Evolutionary conservation across 2,888 invertebrate species (phyloP), one percentile per base, ranked within the genome.

Genomic region (Chamaedrilus cognettii): DNA sequence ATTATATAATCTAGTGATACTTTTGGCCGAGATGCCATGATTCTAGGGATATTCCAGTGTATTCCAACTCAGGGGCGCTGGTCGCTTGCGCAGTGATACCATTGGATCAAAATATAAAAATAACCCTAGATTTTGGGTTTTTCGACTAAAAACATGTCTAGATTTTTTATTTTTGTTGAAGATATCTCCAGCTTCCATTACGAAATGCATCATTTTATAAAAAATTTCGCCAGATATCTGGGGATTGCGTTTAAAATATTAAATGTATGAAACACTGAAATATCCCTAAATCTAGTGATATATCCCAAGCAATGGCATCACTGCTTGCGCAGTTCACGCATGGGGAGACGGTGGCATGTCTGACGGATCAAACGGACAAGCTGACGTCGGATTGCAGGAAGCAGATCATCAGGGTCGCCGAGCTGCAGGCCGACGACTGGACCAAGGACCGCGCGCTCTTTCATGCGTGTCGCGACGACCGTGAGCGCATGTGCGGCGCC

Each of bases 401-500:
- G 67, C 91, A 95, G 80, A 90, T 98, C 4, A 87, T 90, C 69
- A 88, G 89, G 59, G 87, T 98, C 3, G 91, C 93, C 2, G 94
- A 96, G 83, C 88, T 96, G 74, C 97, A 96, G 83, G 90, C 93
- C 1, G 92, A 91, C 75, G 92, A 92, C 79, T 89, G 93, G 64
- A 93, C 92, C 80, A 85, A 94, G 66, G 97, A 99, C 82, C 87
- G 93, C 68, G 90, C 94, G 64, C 86, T 99, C 70, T 96, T 91
- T 85, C 88, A 92, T 76, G 93, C 95, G 0, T 99, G 99, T 82
- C 87, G 90, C 28, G 87, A 89, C 33, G 98, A 98, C 81, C 88
- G 92, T 65, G 89, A 90, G 74, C 76, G 75, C 19, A 80, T 86
- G 71, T 96, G 96, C 82, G 86, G 88, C 0, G 88, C 90, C 79